A percentile compares a stretch with the other conserved stretches of the same genome.
These are phyloP conservation scores for Mionectes olivaceus DNA, from an alignment of 2,797 vertebrate genomes.

Conservation along the genomic window DNA sequence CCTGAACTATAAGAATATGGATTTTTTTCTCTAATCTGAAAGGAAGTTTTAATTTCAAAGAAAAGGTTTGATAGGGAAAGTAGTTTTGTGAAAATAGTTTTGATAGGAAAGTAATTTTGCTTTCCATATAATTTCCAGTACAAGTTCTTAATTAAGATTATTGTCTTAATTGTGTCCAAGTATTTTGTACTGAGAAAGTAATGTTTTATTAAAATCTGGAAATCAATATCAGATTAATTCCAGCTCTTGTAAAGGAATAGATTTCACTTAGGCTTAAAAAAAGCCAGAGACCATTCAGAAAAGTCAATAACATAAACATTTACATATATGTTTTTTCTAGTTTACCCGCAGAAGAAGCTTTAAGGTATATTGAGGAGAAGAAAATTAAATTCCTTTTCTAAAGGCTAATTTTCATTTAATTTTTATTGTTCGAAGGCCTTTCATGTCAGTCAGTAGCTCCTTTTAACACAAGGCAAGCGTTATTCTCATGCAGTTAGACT, in stretches of 20 bases:
- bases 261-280: conserved; percentile 19
- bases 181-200: conserved; percentile 3
- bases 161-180: neutral
- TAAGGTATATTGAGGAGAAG: neutral
- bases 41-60: neutral
- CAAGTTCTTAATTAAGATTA: neutral
- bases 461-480: neutral
- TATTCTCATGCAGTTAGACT: neutral
- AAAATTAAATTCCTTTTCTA: neutral
- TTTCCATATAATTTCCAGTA: neutral
- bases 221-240: neutral
- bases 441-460: neutral
- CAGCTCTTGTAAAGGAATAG: neutral
- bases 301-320: neutral
- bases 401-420: neutral
- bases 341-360: neutral
- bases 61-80: neutral
- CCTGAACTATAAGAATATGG: neutral
- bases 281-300: neutral
- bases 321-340: neutral
- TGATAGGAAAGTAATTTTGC: neutral
- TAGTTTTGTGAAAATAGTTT: neutral
- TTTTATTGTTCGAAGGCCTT: neutral
- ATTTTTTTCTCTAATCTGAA: neutral
- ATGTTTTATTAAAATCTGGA: neutral